phyloP scores from a whole-genome alignment of 2,888 invertebrate species.

The Lasioglossum villosulum region DNA sequence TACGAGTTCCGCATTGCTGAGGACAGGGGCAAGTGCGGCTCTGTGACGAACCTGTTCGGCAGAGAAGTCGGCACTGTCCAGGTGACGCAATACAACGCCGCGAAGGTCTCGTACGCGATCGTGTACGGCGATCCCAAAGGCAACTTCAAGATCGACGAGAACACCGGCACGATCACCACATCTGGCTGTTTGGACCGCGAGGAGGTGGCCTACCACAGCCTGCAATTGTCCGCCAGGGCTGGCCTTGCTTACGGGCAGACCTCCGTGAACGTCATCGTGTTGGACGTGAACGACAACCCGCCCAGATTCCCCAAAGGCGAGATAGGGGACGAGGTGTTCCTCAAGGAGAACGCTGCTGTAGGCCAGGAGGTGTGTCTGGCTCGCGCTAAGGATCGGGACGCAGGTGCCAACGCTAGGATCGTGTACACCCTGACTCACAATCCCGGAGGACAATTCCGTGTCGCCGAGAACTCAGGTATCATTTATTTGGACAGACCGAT shows the following conservation, averaged over 20 bases:
- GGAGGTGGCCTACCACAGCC: slow-evolving; percentile 89
- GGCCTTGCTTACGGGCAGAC: slow-evolving; percentile 92
- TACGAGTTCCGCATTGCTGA: slow-evolving; percentile 94
- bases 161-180: slow-evolving; percentile 91
- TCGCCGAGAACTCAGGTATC: slow-evolving; percentile 94
- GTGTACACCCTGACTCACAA: slow-evolving; percentile 93
- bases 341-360: slow-evolving; percentile 96
- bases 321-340: slow-evolving; percentile 88
- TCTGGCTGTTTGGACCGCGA: slow-evolving; percentile 94
- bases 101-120: slow-evolving; percentile 89
- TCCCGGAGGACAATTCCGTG: slow-evolving; percentile 92
- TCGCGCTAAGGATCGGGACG: slow-evolving; percentile 94
- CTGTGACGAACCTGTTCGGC: slow-evolving; percentile 84
- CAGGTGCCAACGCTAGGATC: slow-evolving; percentile 94
- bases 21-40: slow-evolving; percentile 89
- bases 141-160: slow-evolving; percentile 92
- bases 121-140: slow-evolving; percentile 92
- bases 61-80: slow-evolving; percentile 92
- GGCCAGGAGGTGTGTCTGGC: slow-evolving; percentile 97
- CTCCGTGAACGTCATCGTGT: slow-evolving; percentile 91
- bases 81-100: slow-evolving; percentile 83
- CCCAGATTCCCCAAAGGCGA: slow-evolving; percentile 93
- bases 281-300: slow-evolving; percentile 96
- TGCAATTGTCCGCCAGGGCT: slow-evolving; percentile 92
- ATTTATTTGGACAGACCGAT: slow-evolving; percentile 94